These are phyloP conservation scores for Ephialtes manifestator DNA, from an alignment of 2,888 invertebrate genomes.

Conservation along the genomic window DNA sequence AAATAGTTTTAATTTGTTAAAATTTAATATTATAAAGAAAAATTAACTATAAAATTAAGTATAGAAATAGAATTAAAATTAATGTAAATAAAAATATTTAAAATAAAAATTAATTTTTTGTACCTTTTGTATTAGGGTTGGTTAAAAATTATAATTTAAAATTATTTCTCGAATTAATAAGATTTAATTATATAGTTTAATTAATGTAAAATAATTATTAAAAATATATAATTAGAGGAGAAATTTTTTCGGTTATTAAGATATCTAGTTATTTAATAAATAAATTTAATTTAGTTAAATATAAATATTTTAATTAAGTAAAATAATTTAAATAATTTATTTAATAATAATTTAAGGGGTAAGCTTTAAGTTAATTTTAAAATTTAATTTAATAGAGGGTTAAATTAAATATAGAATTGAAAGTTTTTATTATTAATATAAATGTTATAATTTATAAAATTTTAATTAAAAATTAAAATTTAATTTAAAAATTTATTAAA, in stretches of 20 bases:
- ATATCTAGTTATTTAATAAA: slow-evolving; percentile 91
- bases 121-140: too few species aligned
- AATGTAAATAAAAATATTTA: slow-evolving; percentile 89
- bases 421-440: slow-evolving; percentile 86
- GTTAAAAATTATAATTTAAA: too few species aligned
- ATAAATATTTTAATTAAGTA: slow-evolving; percentile 81
- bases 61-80: too few species aligned
- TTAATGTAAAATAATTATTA: slow-evolving; percentile 89
- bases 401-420: slow-evolving; percentile 86
- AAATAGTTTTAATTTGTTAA: too few species aligned
- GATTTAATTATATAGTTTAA: slow-evolving; percentile 88
- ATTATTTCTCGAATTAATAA: too few species aligned
- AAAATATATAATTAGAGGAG: slow-evolving; percentile 89
- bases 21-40: too few species aligned
- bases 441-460: slow-evolving; percentile 86
- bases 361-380: slow-evolving; percentile 88
- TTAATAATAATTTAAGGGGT: slow-evolving; percentile 88
- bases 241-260: slow-evolving; percentile 90
- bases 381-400: slow-evolving; percentile 86
- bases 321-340: slow-evolving; percentile 78
- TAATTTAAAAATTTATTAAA: slow-evolving; percentile 82
- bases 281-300: slow-evolving; percentile 87
- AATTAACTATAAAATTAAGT: too few species aligned
- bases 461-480: slow-evolving; percentile 85
- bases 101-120: slow-evolving; percentile 86